Evolutionary conservation across 1,140 invertebrate species (phyloP), one percentile per base, ranked within the genome.

Genomic region (Pectinophora gossypiella): DNA sequence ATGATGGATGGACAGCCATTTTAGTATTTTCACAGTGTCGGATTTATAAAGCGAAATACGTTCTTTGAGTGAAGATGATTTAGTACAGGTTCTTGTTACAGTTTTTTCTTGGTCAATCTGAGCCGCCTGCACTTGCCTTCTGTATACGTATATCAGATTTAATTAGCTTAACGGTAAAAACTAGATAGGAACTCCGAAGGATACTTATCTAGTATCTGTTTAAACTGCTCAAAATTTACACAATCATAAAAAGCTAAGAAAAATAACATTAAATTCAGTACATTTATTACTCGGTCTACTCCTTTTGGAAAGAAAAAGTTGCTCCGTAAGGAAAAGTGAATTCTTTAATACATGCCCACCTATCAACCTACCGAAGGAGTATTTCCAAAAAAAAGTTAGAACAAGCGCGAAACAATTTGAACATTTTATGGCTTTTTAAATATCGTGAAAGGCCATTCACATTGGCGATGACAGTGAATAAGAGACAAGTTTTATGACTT

Each of bases 361-460:
- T n/a, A n/a, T n/a, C n/a, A n/a, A n/a, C n/a, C n/a, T n/a, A n/a
- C n/a, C n/a, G n/a, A n/a, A n/a, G n/a, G n/a, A n/a, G n/a, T n/a
- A n/a, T n/a, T n/a, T n/a, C n/a, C n/a, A n/a, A n/a, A n/a, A n/a
- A n/a, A 40, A 40, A 40, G 36, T 15, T 16, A 6, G 10, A 40
- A 7, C 13, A 15, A 40, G 27, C 15, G 36, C 6, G 36, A 40
- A 40, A 40, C 36, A 40, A 40, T 40, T 40, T 40, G 36, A 40
- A 18, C 36, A 40, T 15, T 40, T 40, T 40, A 40, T 40, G 36
- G 36, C 13, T 16, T 40, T 40, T 40, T 40, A 40, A 40, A 40
- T 40, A 15, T 6, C 36, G 12, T 27, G 23, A 27, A 27, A 27
- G 5, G 23, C 23, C 23, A 27, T 40, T 16, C 10, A 40, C 36